Conservation (phyloP, 2,113 vertebrate genomes). For the Anhinga anhinga region DNA sequence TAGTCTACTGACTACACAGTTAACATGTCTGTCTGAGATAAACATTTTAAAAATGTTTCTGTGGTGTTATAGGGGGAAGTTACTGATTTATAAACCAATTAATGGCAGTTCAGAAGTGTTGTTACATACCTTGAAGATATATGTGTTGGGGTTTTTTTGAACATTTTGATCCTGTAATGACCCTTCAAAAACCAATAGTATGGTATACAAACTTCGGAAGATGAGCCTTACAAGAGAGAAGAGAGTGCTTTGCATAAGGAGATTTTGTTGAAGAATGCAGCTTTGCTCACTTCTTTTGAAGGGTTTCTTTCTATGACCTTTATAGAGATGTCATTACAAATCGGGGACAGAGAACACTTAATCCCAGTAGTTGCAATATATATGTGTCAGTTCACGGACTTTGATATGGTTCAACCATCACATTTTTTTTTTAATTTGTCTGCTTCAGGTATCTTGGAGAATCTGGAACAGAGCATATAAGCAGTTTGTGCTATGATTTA, state of each 20-base stretch:
- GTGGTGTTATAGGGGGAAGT: background rate
- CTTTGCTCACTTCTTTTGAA: background rate
- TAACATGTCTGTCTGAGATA: background rate
- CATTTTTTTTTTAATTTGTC: background rate
- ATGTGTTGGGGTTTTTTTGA: background rate
- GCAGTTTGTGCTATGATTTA: background rate
- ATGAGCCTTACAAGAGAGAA: background rate
- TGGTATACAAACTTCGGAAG: background rate
- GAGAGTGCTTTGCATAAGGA: background rate
- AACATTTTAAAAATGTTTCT: background rate
- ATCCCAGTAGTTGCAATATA: background rate
- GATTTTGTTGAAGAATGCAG: background rate
- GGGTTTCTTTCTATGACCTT: background rate
- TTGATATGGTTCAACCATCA: background rate
- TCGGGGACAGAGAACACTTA: background rate
- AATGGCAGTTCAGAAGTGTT: background rate
- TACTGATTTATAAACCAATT: background rate
- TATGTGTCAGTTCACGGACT: background rate
- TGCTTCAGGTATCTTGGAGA: background rate
- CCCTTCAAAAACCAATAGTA: background rate
- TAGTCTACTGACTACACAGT: background rate
- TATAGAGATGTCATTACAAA: background rate
- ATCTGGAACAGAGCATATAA: background rate
- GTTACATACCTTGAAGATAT: background rate
- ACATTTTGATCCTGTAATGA: background rate